Base-by-base conservation (phyloP, 2,888 invertebrate genomes). In the Scaptomyza parva region DNA sequence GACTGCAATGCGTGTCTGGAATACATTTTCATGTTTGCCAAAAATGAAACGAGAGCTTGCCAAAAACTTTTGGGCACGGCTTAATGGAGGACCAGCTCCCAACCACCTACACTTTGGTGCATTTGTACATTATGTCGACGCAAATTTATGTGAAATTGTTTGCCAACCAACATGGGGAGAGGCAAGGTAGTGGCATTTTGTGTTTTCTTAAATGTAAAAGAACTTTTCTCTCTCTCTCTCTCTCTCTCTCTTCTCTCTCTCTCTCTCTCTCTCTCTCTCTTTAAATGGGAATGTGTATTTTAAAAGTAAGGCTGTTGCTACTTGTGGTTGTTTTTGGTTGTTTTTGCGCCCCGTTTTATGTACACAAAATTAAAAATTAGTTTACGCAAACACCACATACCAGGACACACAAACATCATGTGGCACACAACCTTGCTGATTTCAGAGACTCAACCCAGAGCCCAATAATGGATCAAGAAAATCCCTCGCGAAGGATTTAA, bases 1-100 rank as follows among this genome's bases (percentile, higher is more conserved):
- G 91, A 89, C 88, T 22, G 72, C 75, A 72, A 88, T 91, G 91
- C 90, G 90, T 90, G 90, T 88, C 79, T 86, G 63, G 90, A 90
- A 90, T 90, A 90, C 88, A 89, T 91, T 90, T 88, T 73, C 78
- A 66, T 79, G 71, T 80, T 86, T 85, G 82, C 79, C 82, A 78
- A 86, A 76, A 74, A 67, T 44, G 63, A 67, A 78, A 73, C 59
- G 55, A 71, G 67, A 53, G 62, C 55, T 48, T 48, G 61, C 64
- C 68, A 77, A 77, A 76, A 77, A 76, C 48, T 64, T 65, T 64
- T 61, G 61, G 75, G 67, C 66, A 50, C 59, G 62, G 62, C 59
- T 44, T 67, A 47, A n/a, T 33, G 33, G 11, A 12, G 12, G 3
- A 30, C 17, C 52, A 28, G 20, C 53, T 20, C 33, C 52, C 12